Conservation (phyloP, 1,140 invertebrate genomes). For the Drosophila rufa region DNA sequence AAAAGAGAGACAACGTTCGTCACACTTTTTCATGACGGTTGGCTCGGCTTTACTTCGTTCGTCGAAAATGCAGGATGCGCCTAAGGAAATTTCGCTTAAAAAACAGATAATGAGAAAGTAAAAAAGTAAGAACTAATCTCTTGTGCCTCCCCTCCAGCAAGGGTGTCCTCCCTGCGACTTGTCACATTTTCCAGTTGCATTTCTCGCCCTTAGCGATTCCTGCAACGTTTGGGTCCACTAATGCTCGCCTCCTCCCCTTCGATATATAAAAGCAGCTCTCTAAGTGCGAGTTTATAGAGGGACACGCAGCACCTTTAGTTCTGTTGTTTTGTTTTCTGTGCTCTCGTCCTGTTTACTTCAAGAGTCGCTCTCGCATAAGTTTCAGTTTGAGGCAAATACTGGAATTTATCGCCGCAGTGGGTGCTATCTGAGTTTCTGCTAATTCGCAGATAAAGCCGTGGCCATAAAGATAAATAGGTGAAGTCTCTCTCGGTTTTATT, state of each 20-base stretch:
- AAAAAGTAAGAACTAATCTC: not conserved
- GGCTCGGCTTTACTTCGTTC: too few relatives aligned
- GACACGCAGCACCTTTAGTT: slow-evolving; percentile 43
- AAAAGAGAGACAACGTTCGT: too few relatives aligned
- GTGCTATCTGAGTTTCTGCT: slow-evolving; percentile 26
- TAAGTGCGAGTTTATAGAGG: slow-evolving; percentile 28
- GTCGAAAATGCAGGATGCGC: too few relatives aligned
- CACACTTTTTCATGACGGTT: too few relatives aligned
- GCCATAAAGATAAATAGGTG: slow-evolving; percentile 37
- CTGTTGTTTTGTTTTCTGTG: slow-evolving; percentile 25
- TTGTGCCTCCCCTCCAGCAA: not conserved
- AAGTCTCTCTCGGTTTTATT: slow-evolving; percentile 18
- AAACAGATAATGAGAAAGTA: not conserved
- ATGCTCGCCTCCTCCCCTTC: slow-evolving; percentile 21
- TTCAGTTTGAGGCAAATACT: slow-evolving; percentile 62
- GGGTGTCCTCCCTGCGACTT: slow-evolving; percentile 12
- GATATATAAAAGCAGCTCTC: slow-evolving; percentile 25
- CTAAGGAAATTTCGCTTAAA: too few relatives aligned
- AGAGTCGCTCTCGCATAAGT: slow-evolving; percentile 48
- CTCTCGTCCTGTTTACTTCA: slow-evolving; percentile 41
- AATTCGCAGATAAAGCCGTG: slow-evolving; percentile 39
- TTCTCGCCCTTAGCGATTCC: slow-evolving; percentile 29
- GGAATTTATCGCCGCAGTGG: slow-evolving; percentile 53
- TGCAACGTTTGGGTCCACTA: slow-evolving; percentile 37
- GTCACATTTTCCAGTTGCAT: not conserved